Evolutionary conservation across 30 jellyfish, hydroid and myxozoan genomes (phyloP), one percentile per base, ranked within the genome.

Genomic region (Pseudorhiza aurosa): DNA sequence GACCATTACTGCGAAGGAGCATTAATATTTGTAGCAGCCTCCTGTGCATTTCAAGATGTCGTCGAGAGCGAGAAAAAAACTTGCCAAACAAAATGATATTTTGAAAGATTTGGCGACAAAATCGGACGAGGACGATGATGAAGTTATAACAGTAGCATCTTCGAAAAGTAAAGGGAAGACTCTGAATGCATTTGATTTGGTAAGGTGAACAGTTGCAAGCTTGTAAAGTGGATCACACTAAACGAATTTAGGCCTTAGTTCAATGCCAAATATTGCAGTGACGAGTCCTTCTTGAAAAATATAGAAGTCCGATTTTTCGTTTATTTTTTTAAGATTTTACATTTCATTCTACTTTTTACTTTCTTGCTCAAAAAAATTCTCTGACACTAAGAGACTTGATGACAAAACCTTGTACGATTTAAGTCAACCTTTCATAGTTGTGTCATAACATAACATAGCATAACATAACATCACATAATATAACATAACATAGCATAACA

Each of bases 51-150:
- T 72, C 86, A 72, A 72, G 55, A 72, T 72, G 86, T 72, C 86
- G 51, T 72, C 86, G 43, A 55, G 86, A 29, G 86, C 86, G 55
- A n/a, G 86, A 22, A 72, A 72, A 75, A 72, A 50, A 22, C 37
- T 72, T 1, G 86, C 86, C 1, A 72, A 72, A 72, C 74, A 72
- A 53, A 72, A 55, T 72, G 86, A 72, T 56, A 29, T 51, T 35
- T 32, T 72, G 36, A 50, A 25, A 18, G 74, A 72, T 31, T 53
- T 72, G 35, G 57, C 75, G 46, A 25, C 28, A 14, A 49, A 24
- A 1, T 25, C n/a, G 5, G 86, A 72, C 24, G 86, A 72, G 8
- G 72, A 72, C 8, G 86, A 72, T 7, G 26, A 19, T 0, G 25
- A 1, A 6, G 10, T 57, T 24, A 75, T 17, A 29, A 64, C 18